Base-by-base conservation (phyloP, 2,797 vertebrate species). In the Streptopelia turtur region DNA sequence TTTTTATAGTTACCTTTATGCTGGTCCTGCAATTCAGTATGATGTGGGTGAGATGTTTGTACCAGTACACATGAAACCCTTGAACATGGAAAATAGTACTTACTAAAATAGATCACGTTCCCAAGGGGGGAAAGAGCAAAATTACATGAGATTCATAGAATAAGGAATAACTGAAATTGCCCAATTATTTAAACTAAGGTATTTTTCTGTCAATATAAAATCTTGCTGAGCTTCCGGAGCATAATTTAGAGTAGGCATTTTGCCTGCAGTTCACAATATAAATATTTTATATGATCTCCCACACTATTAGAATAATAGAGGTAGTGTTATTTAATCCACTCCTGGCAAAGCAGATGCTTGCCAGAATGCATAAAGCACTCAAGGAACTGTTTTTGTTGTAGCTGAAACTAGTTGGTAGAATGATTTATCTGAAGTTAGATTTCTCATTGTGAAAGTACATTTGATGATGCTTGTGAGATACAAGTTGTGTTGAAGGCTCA, bases 241-340 rank as follows among this genome's bases (percentile, higher is more conserved):
- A 71, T 94, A 83, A 94, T 93, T 94, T 90, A 94, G 52, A 89
- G 68, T 41, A 95, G 45, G 68, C 71, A 90, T 94, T 96, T 96
- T 96, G 75, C 78, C 78, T 93, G 91, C 53, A 91, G 93, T 95
- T 96, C 93, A 89, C 5, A 0, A 60, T 87, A 94, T 96, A 96
- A 96, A 97, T 96, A 96, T 96, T 97, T 97, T 89, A 96, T 94
- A 95, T 78, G 60, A 80, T 93, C 78, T 87, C 37, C 43, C 16
- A 61, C 50, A 61, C 52, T 74, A 91, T 92, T 95, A 94, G 90
- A 93, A 79, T 94, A 94, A 96, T 93, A 97, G 93, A 95, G 21
- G 74, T 70, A 92, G 49, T 53, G 63, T 95, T 97, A 90, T 95
- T 96, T 96, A 95, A 96, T 95, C 88, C 83, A 94, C 83, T 94